Evolutionary conservation across 2,797 vertebrate genomes (phyloP), one percentile per base, ranked within the genome.

Genomic region (Tauraco hartlaubi): DNA sequence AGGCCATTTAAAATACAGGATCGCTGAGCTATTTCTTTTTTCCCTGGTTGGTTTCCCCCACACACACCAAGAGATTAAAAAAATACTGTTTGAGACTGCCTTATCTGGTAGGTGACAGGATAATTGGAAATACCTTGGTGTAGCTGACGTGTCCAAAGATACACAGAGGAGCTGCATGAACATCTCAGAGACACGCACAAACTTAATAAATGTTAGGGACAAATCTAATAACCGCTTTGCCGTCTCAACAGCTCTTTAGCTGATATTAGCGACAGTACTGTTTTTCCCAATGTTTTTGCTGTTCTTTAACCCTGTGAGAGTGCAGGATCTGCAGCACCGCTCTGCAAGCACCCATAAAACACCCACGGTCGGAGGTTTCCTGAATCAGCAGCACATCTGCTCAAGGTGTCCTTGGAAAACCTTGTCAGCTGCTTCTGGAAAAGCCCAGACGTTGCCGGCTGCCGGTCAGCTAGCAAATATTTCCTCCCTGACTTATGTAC

Each of bases 361-460:
- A 69, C 10, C 37, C 48, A 10, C 1, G 0, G n/a, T 18, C 2
- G 1, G 29, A 31, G 1, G 0, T 33, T 81, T 52, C 79, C 71
- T 77, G 85, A 85, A 74, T 83, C 90, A 85, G 85, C 79, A 83
- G 76, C 73, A 11, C 64, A 33, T 83, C 82, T 83, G 68, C 83
- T 61, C 37, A 3, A 84, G 88, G 73, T 55, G 73, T 90, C 79
- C 87, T 79, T 66, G 69, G 84, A 71, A 86, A 89, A 81, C 28
- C 66, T 84, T 11, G 4, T 22, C 66, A 56, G 71, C 81, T 56
- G 58, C 74, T 54, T 75, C 71, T 89, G 88, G 81, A 92, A 72
- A 82, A 91, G 51, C 81, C 72, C 75, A 59, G 67, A 55, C 2
- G 0, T 22, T 81, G 44, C 35, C 0, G 3, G 56, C 84, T 86